A percentile compares a stretch with the other conserved stretches of the same genome.
Conservation (phyloP, 2,797 vertebrate genomes). For the Taeniopygia guttata region DNA sequence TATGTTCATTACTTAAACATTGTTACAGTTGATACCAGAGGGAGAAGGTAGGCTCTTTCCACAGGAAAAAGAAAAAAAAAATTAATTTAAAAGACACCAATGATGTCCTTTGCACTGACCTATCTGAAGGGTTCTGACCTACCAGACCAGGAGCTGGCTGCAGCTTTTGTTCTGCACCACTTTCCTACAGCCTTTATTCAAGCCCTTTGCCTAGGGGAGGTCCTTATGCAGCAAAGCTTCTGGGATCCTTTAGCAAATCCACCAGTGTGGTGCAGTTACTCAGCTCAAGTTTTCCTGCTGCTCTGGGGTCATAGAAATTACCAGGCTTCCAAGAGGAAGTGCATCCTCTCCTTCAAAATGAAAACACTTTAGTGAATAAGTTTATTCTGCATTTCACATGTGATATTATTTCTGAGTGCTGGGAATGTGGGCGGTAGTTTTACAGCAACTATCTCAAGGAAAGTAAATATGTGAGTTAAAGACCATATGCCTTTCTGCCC, state of each 20-base stretch:
- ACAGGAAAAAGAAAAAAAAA: neutral
- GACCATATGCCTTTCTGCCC: neutral
- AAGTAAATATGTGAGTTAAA: neutral
- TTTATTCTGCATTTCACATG: neutral
- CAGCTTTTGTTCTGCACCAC: fast-evolving
- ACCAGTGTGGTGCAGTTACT: neutral
- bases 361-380: neutral
- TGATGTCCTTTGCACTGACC: neutral
- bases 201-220: neutral
- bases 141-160: neutral
- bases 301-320: neutral
- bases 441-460: neutral
- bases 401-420: neutral
- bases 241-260: neutral
- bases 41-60: neutral
- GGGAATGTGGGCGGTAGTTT: neutral
- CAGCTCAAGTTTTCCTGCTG: neutral
- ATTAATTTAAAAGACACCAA: neutral
- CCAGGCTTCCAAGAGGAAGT: fast-evolving
- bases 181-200: neutral
- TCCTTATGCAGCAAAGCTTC: neutral
- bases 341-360: neutral
- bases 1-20: neutral
- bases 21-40: neutral
- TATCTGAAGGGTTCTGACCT: neutral